Evolutionary conservation across 2,888 invertebrate species (phyloP).

Genomic region (Celastrina argiolus): DNA sequence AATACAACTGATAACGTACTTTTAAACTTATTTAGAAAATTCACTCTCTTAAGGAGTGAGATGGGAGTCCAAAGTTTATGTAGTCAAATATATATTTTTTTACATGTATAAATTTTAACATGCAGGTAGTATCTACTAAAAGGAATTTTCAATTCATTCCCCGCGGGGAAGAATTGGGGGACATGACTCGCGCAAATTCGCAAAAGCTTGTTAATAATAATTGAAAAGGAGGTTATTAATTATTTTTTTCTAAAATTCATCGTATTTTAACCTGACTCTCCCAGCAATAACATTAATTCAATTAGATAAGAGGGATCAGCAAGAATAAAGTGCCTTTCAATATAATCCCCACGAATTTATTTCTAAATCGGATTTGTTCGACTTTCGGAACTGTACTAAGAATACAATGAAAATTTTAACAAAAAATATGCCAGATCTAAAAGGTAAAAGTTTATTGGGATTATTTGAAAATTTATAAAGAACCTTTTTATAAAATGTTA

Average conservation of each 20-base stretch:
- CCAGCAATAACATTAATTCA: conserved; percentile 25
- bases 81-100: no score
- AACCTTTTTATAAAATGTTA: not conserved
- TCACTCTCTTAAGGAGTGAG: no score
- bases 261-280: conserved; percentile 19
- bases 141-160: no score
- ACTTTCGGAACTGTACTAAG: conserved; percentile 17
- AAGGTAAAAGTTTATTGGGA: not conserved
- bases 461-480: not conserved
- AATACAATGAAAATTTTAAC: conserved; percentile 14
- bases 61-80: no score
- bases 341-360: conserved; percentile 26
- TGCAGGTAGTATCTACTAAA: no score
- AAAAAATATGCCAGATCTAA: not conserved
- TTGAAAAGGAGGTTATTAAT: not conserved
- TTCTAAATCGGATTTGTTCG: conserved; percentile 24
- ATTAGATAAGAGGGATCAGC: conserved; percentile 25
- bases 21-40: no score
- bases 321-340: conserved; percentile 26
- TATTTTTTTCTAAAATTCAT: conserved; percentile 10
- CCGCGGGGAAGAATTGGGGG: no score
- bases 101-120: no score
- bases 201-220: no score
- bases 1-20: no score
- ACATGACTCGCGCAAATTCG: no score